Conservation (phyloP, 2,888 invertebrate species). For the Melanostoma mellinum region DNA sequence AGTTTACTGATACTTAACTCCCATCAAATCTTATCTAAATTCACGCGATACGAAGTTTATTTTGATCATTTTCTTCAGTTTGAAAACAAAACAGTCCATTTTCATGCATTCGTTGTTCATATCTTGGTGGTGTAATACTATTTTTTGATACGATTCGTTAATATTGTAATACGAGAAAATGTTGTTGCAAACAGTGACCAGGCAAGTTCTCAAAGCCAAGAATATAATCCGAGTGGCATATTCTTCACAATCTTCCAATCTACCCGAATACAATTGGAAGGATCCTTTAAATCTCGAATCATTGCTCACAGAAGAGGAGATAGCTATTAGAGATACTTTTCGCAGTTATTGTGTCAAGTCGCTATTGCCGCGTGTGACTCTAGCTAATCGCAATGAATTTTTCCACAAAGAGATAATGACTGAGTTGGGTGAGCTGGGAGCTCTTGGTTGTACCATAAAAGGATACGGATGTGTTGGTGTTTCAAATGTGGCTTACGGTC, state of each 20-base stretch:
- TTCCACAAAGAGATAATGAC: conserved; percentile 94
- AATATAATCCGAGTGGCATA: not conserved
- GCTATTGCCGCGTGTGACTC: conserved; percentile 91
- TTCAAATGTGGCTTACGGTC: conserved; percentile 96
- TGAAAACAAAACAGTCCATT: no score
- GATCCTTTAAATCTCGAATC: conserved; percentile 95
- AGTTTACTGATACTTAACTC: no score
- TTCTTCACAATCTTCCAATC: conserved; percentile 34
- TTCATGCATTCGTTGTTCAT: no score
- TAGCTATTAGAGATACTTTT: conserved; percentile 92
- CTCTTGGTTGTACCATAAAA: conserved; percentile 94
- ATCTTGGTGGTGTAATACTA: no score
- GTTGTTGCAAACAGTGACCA: conserved; percentile 32
- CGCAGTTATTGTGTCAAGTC: conserved; percentile 94
- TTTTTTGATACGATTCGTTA: no score
- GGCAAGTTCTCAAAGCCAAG: not conserved
- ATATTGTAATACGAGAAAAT: not conserved
- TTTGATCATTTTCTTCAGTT: no score
- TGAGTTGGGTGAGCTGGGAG: conserved; percentile 96
- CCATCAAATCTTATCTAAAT: no score
- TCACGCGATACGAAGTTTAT: no score
- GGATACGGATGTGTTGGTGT: conserved; percentile 97
- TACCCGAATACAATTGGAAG: conserved; percentile 89
- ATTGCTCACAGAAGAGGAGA: conserved; percentile 95
- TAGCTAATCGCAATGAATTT: conserved; percentile 95